A percentile compares a stretch with the other conserved stretches of the same genome.
These are phyloP conservation scores for Laupala kohalensis DNA, from an alignment of 1,140 invertebrate genomes.

Conservation along the genomic window DNA sequence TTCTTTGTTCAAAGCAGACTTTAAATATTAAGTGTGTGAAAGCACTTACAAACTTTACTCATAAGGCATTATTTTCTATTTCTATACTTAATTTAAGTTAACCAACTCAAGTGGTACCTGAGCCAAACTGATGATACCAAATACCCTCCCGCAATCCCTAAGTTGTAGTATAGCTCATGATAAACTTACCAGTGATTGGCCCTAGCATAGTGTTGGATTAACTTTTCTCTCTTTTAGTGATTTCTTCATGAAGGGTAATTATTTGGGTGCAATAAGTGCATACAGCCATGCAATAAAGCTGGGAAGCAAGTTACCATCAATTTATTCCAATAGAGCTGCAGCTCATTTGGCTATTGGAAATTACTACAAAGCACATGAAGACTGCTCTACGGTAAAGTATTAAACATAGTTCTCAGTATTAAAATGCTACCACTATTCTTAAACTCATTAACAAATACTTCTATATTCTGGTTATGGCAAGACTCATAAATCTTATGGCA, in stretches of 20 bases:
- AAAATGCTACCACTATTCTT: no score
- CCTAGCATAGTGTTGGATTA: no score
- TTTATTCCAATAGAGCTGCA: slow-evolving; percentile 61
- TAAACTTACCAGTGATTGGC: no score
- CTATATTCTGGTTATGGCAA: neutral
- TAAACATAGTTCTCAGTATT: neutral
- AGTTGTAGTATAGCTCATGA: no score
- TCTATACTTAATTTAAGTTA: no score
- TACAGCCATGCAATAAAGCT: slow-evolving; percentile 65
- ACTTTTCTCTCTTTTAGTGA: slow-evolving; percentile 31
- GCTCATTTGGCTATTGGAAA: slow-evolving; percentile 62
- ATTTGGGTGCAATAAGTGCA: slow-evolving; percentile 64
- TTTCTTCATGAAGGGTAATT: slow-evolving; percentile 60
- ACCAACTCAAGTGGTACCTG: no score
- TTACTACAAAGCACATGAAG: slow-evolving; percentile 52
- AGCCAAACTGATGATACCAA: no score
- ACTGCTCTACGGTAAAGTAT: slow-evolving; percentile 39
- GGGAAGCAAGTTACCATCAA: slow-evolving; percentile 53
- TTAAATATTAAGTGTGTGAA: no score
- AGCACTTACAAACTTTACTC: no score
- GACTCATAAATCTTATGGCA: neutral
- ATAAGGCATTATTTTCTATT: no score
- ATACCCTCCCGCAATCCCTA: no score
- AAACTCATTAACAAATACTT: neutral
- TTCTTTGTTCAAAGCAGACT: no score